Percentiles rank a stretch among this genome's conserved stretches.
Evolutionary conservation across 2,888 invertebrate species (phyloP).

Genomic region (Odontothrips loti): DNA sequence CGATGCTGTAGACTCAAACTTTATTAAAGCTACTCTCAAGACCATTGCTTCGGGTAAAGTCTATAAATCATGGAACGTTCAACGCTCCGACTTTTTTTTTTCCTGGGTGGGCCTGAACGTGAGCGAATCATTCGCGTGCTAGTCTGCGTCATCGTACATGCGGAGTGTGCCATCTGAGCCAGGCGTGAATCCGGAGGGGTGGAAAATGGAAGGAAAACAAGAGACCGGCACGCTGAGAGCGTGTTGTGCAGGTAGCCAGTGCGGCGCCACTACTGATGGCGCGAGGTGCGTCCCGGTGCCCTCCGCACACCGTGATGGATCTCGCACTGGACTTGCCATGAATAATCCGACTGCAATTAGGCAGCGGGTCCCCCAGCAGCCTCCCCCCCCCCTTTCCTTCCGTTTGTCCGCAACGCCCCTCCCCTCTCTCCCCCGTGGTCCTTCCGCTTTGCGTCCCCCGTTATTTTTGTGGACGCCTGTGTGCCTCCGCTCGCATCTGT

Average conservation of each 20-base stretch:
- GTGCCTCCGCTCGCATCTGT: neutral
- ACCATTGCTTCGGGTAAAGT: no score
- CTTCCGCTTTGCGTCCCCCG: neutral
- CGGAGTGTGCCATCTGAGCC: no score
- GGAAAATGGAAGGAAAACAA: no score
- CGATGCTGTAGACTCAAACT: no score
- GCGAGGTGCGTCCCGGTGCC: neutral
- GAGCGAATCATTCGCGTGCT: no score
- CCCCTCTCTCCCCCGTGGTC: neutral
- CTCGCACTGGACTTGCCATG: neutral
- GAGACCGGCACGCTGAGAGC: no score
- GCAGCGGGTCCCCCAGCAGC: neutral
- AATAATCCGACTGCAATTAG: slow-evolving; percentile 16
- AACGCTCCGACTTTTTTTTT: no score
- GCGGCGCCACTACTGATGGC: neutral
- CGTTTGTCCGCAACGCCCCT: neutral
- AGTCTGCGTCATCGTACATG: no score
- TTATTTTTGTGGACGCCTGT: neutral
- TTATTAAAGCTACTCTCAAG: no score
- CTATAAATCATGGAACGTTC: no score
- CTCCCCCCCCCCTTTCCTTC: neutral
- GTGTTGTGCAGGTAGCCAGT: neutral
- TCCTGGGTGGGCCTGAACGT: neutral
- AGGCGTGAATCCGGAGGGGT: no score
- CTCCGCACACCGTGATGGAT: neutral